Base-by-base conservation (phyloP, 1,140 invertebrate genomes). In the Wiebesia pumilae region DNA sequence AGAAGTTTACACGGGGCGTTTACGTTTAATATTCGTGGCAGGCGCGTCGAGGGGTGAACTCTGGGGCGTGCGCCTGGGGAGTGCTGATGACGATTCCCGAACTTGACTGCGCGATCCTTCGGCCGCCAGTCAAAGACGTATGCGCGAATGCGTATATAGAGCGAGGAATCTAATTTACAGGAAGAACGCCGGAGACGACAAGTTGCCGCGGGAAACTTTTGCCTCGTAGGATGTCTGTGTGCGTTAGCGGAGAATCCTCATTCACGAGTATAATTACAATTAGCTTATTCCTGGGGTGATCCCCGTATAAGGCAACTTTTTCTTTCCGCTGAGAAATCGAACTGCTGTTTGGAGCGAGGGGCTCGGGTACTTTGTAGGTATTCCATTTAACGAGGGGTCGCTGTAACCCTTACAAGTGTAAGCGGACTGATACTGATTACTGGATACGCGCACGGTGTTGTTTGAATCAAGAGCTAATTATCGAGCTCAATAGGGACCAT, bases 121-220 rank as follows among this genome's bases (percentile, higher is more conserved):
- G 10, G 51, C 14, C 51, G 51, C 51, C 51, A 54, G 51, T 54
- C 51, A 54, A 54, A 54, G 51, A 54, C 19, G 51, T 54, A 19
- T 19, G 51, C 62, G 73, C 82, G 58, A 30, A 21, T 27, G n/a
- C 58, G 9, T 79, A 78, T 78, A 67, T 79, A 40, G 77, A 58
- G 69, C 16, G 33, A 47, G 35, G 69, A 90, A 86, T 87, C 85
- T 71, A 86, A 86, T 86, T 86, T 86, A 71, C 14, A n/a, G 16
- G 62, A 47, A 62, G 75, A 58, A 40, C 54, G 27, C 43, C 21
- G 24, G 47, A 24, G 69, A 71, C 35, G 40, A 35, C 30, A 62
- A 78, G 30, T 54, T 80, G 51, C 78, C 78, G 81, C 38, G 65
- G 19, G 67, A 47, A 71, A 80, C 33, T 43, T 80, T 85, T 12